Conservation (phyloP, 1,140 invertebrate species). For the Holotrichia oblita region DNA sequence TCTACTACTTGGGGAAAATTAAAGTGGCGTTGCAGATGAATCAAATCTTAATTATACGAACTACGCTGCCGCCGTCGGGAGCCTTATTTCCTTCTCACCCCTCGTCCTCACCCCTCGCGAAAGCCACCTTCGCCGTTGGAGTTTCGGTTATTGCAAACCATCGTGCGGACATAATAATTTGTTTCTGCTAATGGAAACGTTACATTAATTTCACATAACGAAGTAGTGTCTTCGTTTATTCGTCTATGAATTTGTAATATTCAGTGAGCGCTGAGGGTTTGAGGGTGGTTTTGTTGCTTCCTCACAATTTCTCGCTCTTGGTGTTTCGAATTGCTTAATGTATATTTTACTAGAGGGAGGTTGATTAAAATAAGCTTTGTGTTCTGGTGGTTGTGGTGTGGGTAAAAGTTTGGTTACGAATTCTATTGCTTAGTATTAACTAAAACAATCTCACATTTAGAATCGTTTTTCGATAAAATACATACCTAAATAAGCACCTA, state of each 20-base stretch:
- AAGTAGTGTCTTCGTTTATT: conserved; percentile 8
- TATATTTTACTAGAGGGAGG: neutral
- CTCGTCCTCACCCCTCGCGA: too few relatives aligned
- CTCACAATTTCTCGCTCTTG: neutral
- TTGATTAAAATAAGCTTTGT: conserved; percentile 1
- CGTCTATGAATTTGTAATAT: neutral
- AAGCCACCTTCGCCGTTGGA: neutral
- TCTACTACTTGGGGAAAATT: conserved; percentile 44
- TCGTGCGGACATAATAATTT: neutral
- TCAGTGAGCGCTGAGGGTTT: neutral
- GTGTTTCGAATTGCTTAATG: neutral
- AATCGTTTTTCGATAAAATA: too few relatives aligned
- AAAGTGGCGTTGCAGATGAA: conserved; percentile 43
- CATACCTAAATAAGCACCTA: too few relatives aligned
- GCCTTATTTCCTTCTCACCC: too few relatives aligned
- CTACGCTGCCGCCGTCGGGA: conserved; percentile 10
- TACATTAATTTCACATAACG: neutral
- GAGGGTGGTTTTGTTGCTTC: too few relatives aligned
- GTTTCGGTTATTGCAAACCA: neutral
- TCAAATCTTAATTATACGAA: conserved; percentile 47
- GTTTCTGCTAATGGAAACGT: conserved; percentile 1
- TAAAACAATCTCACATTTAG: too few relatives aligned
- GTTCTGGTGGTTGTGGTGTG: neutral
- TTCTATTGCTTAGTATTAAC: too few relatives aligned
- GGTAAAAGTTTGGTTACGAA: too few relatives aligned